Percentiles rank a stretch among this genome's conserved stretches.
Conservation (phyloP, 2,113 vertebrate species). For the Vidua chalybeata region DNA sequence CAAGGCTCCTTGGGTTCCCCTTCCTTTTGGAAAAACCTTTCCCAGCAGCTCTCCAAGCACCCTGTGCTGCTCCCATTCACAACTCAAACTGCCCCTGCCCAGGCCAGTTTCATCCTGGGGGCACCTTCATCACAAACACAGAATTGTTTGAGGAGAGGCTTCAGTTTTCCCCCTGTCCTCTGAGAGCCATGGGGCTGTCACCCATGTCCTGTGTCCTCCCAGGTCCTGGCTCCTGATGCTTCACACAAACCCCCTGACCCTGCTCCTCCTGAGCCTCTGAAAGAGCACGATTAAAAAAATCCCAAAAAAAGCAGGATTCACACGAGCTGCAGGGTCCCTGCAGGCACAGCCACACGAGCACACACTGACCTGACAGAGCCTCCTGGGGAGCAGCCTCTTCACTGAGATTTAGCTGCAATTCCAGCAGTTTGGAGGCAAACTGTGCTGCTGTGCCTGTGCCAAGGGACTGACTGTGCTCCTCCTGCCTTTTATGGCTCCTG, state of each 20-base stretch:
- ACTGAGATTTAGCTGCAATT: neutral
- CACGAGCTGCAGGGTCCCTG: fast-evolving
- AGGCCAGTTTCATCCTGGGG: neutral
- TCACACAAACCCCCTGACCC: fast-evolving
- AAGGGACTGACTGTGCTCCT: neutral
- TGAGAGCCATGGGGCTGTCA: neutral
- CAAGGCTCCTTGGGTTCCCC: neutral
- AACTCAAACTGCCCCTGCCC: neutral
- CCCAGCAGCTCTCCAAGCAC: neutral
- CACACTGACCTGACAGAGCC: neutral
- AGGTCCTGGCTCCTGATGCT: fast-evolving
- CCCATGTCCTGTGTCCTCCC: fast-evolving
- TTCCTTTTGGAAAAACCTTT: neutral
- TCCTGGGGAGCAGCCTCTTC: neutral
- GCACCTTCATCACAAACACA: neutral
- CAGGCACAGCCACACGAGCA: neutral
- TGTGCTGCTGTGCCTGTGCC: neutral
- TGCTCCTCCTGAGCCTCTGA: neutral
- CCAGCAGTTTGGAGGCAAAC: neutral
- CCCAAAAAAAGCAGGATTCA: no score
- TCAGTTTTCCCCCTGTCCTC: fast-evolving
- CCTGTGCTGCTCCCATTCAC: neutral
- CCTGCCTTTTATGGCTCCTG: neutral
- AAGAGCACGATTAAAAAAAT: neutral
- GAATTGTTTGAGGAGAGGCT: neutral